Conservation (phyloP, 2,797 vertebrate genomes). For the Rhodeus uyekii region DNA sequence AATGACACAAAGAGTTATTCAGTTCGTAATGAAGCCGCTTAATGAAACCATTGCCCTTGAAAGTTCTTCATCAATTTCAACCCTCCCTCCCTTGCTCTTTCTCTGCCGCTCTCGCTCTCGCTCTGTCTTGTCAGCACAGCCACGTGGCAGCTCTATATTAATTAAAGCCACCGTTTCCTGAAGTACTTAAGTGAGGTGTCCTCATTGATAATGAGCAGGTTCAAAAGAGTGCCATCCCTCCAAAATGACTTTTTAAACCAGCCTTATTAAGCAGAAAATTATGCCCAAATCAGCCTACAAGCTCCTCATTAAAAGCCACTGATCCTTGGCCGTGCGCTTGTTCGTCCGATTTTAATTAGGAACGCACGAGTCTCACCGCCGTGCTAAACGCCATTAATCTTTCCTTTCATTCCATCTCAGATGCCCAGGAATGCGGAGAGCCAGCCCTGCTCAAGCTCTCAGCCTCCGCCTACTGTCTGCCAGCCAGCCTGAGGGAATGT, state of each 20-base stretch:
- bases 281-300: constrained; percentile 93
- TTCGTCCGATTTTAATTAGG: constrained; percentile 91
- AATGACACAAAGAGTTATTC: constrained; percentile 86
- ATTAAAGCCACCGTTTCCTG: constrained; percentile 88
- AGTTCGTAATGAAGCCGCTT: constrained; percentile 84
- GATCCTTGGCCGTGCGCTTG: constrained; percentile 87
- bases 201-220: constrained; percentile 91
- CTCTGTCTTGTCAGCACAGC: constrained; percentile 82
- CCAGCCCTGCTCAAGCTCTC: not conserved
- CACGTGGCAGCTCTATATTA: constrained; percentile 84
- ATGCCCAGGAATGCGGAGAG: constrained; percentile 62
- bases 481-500: constrained; percentile 35
- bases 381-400: constrained; percentile 93
- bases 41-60: constrained; percentile 93
- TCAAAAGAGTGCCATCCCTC: constrained; percentile 87
- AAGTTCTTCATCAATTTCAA: constrained; percentile 89
- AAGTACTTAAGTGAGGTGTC: constrained; percentile 86
- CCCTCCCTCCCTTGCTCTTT: constrained; percentile 72
- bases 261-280: constrained; percentile 96
- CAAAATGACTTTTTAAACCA: constrained; percentile 93
- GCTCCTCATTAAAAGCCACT: constrained; percentile 93
- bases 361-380: constrained; percentile 81
- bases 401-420: constrained; percentile 80
- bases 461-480: constrained; percentile 50
- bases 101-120: constrained; percentile 61